Conservation (phyloP, 2,113 vertebrate species). For the Hyperopisus bebe region DNA sequence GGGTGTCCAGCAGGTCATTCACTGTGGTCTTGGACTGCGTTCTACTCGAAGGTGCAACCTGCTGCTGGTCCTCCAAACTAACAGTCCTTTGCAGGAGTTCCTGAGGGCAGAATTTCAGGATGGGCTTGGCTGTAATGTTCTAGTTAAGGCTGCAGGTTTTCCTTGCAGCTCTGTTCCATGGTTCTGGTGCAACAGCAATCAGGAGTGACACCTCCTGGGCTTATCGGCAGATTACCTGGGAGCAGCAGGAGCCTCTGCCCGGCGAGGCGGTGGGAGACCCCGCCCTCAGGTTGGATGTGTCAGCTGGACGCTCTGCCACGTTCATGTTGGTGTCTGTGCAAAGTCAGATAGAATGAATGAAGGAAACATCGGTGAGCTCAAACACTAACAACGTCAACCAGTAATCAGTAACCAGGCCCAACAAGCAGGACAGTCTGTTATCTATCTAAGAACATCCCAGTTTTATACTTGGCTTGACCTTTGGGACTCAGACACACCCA, state of each 20-base stretch:
- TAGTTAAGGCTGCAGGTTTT: neutral
- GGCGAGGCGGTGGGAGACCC: slow-evolving; percentile 41
- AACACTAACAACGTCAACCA: neutral
- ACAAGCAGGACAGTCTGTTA: neutral
- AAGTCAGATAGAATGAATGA: neutral
- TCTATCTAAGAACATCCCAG: neutral
- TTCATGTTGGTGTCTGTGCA: slow-evolving; percentile 54
- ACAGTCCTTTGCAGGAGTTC: slow-evolving; percentile 49
- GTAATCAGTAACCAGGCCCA: neutral
- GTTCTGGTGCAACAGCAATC: neutral
- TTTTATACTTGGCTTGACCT: neutral
- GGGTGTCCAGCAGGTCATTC: slow-evolving; percentile 77
- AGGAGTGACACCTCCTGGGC: no score
- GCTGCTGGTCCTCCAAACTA: slow-evolving; percentile 54
- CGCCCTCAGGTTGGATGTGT: slow-evolving; percentile 44
- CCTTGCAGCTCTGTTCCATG: neutral
- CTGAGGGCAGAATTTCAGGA: slow-evolving; percentile 34
- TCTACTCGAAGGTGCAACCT: slow-evolving; percentile 41
- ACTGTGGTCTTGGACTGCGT: slow-evolving; percentile 70
- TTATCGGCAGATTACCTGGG: slow-evolving; percentile 46
- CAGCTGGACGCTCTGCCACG: slow-evolving; percentile 40
- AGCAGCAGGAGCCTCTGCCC: slow-evolving; percentile 49
- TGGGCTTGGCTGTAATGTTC: neutral
- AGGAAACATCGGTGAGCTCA: no score
- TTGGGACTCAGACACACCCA: neutral